Percentiles rank a stretch among this genome's conserved stretches.
These are phyloP conservation scores for Prostheceraeus crozeri DNA, from an alignment of 2,888 invertebrate genomes.

Conservation along the genomic window DNA sequence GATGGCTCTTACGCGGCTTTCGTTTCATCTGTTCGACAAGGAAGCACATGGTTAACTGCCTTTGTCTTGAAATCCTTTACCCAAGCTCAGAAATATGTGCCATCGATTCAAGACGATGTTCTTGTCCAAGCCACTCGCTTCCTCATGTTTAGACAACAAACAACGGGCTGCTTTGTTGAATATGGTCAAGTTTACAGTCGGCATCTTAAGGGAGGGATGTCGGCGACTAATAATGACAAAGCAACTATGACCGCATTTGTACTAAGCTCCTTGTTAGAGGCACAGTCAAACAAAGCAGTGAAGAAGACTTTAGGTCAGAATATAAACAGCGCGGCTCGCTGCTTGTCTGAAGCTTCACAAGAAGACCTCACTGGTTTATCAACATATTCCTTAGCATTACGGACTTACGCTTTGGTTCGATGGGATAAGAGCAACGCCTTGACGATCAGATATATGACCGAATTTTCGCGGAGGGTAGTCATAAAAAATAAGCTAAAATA, in stretches of 20 bases:
- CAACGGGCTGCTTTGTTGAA: slow-evolving; percentile 68
- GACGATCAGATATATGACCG: too few species aligned
- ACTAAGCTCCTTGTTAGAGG: slow-evolving; percentile 64
- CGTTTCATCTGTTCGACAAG: slow-evolving; percentile 56
- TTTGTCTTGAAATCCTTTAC: slow-evolving; percentile 31
- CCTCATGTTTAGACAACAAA: slow-evolving; percentile 10
- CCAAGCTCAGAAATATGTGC: slow-evolving; percentile 12
- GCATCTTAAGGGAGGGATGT: slow-evolving; percentile 63
- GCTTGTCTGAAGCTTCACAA: too few species aligned
- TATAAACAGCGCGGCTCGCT: not conserved
- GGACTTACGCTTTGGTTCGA: slow-evolving; percentile 13
- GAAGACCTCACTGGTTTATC: not conserved
- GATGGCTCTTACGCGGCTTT: slow-evolving; percentile 29
- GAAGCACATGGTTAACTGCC: slow-evolving; percentile 30
- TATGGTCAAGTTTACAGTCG: slow-evolving; percentile 66
- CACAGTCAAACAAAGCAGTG: slow-evolving; percentile 56
- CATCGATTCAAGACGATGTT: slow-evolving; percentile 46
- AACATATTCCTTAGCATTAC: slow-evolving; percentile 21
- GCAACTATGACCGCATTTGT: slow-evolving; percentile 67
- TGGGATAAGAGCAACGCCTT: too few species aligned
- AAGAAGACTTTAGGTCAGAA: slow-evolving; percentile 42
- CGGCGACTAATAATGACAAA: slow-evolving; percentile 51
- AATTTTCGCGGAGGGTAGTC: not conserved
- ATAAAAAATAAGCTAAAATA: not conserved
- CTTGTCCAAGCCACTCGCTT: slow-evolving; percentile 1